phyloP scores from a whole-genome alignment of 2,113 vertebrate genomes.

The Strix aluco region DNA sequence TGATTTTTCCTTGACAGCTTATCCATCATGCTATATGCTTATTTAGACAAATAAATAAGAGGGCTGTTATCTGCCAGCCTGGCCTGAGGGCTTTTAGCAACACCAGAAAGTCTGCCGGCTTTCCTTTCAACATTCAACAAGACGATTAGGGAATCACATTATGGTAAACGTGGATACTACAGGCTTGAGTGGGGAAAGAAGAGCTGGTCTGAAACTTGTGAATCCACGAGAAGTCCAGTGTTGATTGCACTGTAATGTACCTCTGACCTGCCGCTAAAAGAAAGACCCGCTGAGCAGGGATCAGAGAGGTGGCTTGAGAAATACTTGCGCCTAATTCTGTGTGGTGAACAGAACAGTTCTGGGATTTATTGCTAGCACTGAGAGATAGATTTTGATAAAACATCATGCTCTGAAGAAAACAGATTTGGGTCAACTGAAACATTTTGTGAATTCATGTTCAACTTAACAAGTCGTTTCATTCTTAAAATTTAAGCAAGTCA shows the following conservation, averaged over 20 bases:
- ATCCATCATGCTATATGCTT: conserved; percentile 70
- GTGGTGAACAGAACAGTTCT: not conserved
- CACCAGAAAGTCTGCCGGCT: conserved; percentile 53
- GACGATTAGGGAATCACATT: conserved; percentile 36
- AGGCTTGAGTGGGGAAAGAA: not conserved
- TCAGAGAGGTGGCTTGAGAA: not conserved
- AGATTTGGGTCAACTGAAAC: conserved; percentile 53
- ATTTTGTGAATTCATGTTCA: conserved; percentile 32
- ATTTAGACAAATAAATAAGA: conserved; percentile 75
- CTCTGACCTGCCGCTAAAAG: not conserved
- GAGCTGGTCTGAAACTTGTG: not conserved
- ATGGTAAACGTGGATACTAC: not conserved
- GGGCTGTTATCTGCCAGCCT: conserved; percentile 63
- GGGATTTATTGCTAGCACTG: not conserved
- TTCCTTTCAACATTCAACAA: conserved; percentile 53
- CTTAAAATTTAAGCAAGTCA: conserved; percentile 35
- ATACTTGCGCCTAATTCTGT: not conserved
- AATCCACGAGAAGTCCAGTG: not conserved
- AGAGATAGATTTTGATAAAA: not conserved
- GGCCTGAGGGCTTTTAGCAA: conserved; percentile 67
- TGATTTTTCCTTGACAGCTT: conserved; percentile 71
- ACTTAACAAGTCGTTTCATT: conserved; percentile 40
- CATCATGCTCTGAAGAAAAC: conserved; percentile 16
- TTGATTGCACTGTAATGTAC: not conserved
- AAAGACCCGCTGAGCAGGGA: not conserved